Base-by-base conservation (phyloP, 2,797 vertebrate species). In the Octomys mimax region DNA sequence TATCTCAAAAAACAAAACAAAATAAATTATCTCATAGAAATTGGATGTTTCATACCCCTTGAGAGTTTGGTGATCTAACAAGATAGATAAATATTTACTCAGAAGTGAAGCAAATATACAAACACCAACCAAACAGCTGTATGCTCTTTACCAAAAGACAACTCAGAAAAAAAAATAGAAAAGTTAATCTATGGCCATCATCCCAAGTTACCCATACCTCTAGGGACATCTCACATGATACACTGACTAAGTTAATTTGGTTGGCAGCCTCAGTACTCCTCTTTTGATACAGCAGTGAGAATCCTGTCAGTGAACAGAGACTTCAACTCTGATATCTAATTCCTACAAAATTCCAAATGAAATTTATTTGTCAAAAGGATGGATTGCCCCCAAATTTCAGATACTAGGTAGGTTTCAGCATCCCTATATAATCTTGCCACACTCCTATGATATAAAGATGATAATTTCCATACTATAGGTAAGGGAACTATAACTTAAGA, bases 41-140 rank as follows among this genome's bases (percentile, higher is more conserved):
- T 54, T 87, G 42, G 7, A 96, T 59, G 33, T 16, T 49, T 86
- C 93, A 79, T 54, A 59, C 18, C 54, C 4, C 36, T 62, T 33
- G 66, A 22, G 62, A 95, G 36, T 86, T 87, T 31, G 70, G 75
- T 77, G 77, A 94, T 78, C 33, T 59, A 91, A 39, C 28, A 79
- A 92, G 77, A 95, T 95, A 98, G 94, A 36, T 81, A 80, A 96
- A 39, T 91, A 95, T 92, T 96, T 94, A 89, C 80, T 33, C 36
- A 54, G 66, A 49, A 90, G 78, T 57, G 89, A 96, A 59, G 10
- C 31, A 94, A 42, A 59, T 4, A 28, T 31, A 77, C 39, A 95
- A 89, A 95, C 28, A 49, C 64, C 73, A 33, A 75, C 62, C 49
- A 89, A 92, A 89, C 2, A 68, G 73, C 52, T 77, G n/a, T 46